Evolutionary conservation across 2,113 vertebrate genomes (phyloP).

Genomic region (Atractosteus spatula): DNA sequence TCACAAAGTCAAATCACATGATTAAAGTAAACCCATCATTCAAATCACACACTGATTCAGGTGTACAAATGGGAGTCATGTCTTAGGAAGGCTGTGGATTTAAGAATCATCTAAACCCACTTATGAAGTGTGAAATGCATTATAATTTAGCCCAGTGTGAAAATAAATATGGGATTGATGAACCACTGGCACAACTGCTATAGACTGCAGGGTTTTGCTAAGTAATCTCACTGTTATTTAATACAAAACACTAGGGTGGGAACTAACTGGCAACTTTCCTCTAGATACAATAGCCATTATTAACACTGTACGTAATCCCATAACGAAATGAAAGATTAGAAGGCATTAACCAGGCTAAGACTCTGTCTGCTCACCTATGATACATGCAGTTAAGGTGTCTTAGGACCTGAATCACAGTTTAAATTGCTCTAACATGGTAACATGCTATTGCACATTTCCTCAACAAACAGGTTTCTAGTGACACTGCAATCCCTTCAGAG

Average conservation of each 20-base stretch:
- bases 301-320: conserved; percentile 8
- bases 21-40: no score
- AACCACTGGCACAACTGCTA: no score
- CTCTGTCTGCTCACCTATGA: conserved; percentile 34
- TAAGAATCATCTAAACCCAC: no score
- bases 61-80: no score
- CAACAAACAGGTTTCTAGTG: conserved; percentile 27
- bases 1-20: no score
- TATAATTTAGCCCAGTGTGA: no score
- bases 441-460: conserved; percentile 22
- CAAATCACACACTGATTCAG: no score
- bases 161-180: no score
- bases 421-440: conserved; percentile 22
- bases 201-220: no score
- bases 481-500: conserved; percentile 22
- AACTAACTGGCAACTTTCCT: neutral
- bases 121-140: no score
- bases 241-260: conserved; percentile 3
- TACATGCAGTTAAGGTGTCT: conserved; percentile 17
- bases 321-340: conserved; percentile 8
- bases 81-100: no score
- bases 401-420: conserved; percentile 29
- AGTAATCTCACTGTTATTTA: neutral
- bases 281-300: neutral
- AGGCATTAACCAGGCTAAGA: conserved; percentile 20